A percentile compares a stretch with the other conserved stretches of the same genome.
These are phyloP conservation scores for Sebastes oblongus DNA, from an alignment of 2,797 vertebrate genomes.

Conservation along the genomic window DNA sequence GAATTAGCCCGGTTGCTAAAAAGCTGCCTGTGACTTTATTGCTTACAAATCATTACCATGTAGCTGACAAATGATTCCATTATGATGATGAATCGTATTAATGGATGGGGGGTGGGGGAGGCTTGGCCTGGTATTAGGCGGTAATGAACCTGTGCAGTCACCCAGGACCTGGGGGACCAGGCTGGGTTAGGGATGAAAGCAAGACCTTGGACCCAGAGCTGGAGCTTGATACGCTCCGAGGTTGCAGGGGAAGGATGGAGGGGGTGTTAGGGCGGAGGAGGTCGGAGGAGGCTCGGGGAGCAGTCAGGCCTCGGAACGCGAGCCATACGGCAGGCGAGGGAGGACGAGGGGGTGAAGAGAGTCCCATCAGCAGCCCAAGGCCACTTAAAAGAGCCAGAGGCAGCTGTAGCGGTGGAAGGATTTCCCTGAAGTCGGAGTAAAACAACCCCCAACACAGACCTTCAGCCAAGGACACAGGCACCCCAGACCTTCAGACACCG, in stretches of 20 bases:
- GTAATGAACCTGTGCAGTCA: constrained; percentile 43
- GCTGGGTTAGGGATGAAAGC: neutral
- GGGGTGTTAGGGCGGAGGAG: neutral
- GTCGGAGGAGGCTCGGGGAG: neutral
- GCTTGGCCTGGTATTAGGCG: constrained; percentile 6
- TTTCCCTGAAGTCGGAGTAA: constrained; percentile 47
- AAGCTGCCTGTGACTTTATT: constrained; percentile 40
- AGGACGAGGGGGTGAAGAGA: neutral
- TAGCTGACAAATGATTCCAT: constrained; percentile 51
- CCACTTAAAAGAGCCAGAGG: constrained; percentile 10
- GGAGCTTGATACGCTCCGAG: neutral
- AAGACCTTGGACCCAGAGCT: neutral
- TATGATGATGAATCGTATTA: constrained; percentile 62
- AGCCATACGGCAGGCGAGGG: neutral
- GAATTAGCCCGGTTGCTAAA: constrained; percentile 50
- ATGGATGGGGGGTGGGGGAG: constrained; percentile 8
- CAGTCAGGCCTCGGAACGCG: neutral
- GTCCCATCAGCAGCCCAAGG: constrained; percentile 12
- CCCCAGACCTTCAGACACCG: constrained; percentile 17
- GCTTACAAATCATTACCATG: constrained; percentile 64
- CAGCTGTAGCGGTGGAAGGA: constrained; percentile 2
- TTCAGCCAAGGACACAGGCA: constrained; percentile 51
- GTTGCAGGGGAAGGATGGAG: neutral
- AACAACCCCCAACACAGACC: constrained; percentile 43
- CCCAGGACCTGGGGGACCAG: neutral